phyloP scores from a whole-genome alignment of 2,888 invertebrate genomes.

The Aphodius sticticus region DNA sequence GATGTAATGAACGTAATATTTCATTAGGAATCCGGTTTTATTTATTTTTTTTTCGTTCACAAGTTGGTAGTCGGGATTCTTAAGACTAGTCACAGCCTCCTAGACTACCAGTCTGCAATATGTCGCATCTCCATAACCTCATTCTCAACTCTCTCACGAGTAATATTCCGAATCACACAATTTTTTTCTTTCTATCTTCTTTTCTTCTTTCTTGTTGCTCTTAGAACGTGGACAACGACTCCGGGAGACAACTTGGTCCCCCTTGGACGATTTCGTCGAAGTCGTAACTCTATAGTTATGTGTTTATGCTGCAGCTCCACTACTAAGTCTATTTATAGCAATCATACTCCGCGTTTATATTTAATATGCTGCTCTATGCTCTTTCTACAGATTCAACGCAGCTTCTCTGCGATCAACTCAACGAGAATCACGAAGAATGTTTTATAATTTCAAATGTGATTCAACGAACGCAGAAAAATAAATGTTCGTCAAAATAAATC shows the following conservation, averaged over 20 bases:
- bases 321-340: neutral
- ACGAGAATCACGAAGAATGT: neutral
- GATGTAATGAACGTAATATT: neutral
- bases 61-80: neutral
- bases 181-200: neutral
- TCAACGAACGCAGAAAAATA: too few relatives aligned
- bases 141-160: neutral
- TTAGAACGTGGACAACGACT: neutral
- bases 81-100: neutral
- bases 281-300: conserved; percentile 4
- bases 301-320: neutral
- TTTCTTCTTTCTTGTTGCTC: neutral
- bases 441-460: too few relatives aligned
- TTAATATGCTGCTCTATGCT: conserved; percentile 4
- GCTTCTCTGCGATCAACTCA: neutral
- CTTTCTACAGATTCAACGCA: neutral
- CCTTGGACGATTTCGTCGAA: neutral
- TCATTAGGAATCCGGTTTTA: neutral
- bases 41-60: neutral
- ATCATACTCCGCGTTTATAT: neutral
- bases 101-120: neutral
- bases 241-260: neutral
- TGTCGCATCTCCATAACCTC: neutral
- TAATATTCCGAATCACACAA: neutral
- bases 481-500: too few relatives aligned